A percentile compares a stretch with the other conserved stretches of the same genome.
phyloP scores from a whole-genome alignment of 2,113 vertebrate species.

The Agapornis roseicollis region DNA sequence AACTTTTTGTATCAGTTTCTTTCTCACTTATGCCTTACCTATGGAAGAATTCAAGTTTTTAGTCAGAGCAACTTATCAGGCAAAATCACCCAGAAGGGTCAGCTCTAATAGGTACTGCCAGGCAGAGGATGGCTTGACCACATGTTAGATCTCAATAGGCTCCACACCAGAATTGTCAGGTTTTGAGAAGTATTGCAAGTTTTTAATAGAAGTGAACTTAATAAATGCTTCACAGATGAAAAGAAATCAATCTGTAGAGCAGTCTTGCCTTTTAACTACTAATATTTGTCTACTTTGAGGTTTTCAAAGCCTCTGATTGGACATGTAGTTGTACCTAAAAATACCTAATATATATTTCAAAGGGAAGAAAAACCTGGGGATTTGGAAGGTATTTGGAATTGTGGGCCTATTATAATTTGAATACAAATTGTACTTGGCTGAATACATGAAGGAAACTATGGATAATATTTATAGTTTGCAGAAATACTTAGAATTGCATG shows the following conservation, averaged over 20 bases:
- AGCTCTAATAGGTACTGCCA: neutral
- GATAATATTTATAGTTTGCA: neutral
- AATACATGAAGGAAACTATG: neutral
- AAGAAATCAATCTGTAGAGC: neutral
- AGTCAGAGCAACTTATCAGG: neutral
- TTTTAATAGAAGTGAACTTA: neutral
- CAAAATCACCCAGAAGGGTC: neutral
- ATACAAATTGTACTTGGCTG: neutral
- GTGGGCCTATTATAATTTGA: neutral
- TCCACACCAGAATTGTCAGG: neutral
- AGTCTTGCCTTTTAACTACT: neutral
- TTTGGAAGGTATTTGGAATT: neutral
- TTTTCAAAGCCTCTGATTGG: neutral
- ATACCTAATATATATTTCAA: neutral
- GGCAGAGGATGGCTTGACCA: neutral
- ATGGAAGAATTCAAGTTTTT: neutral
- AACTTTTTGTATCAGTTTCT: neutral
- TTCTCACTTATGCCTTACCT: neutral
- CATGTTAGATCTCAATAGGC: neutral
- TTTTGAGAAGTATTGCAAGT: neutral
- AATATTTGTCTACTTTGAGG: neutral
- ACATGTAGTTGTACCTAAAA: neutral
- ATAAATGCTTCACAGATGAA: neutral
- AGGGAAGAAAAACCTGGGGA: neutral
- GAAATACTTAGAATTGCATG: neutral